Evolutionary conservation across 2,797 vertebrate genomes (phyloP), one percentile per base, ranked within the genome.

Genomic region (Spinus olivaceus): DNA sequence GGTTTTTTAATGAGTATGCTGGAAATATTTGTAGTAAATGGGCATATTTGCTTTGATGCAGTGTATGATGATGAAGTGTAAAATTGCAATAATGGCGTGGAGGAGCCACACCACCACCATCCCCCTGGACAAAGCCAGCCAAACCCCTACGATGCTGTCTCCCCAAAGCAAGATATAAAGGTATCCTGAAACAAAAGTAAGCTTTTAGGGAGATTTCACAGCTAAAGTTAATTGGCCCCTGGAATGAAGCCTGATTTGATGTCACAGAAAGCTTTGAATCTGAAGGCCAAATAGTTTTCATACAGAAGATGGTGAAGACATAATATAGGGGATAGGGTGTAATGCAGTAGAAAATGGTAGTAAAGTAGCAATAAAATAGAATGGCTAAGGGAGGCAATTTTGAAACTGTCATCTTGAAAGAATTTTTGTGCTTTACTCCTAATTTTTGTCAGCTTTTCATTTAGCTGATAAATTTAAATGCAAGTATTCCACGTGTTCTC

Each of bases 101-200:
- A 77, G 46, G 33, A 46, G 8, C 21, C 13, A 28, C 30, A 44
- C 5, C 9, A 18, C 2, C 10, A 12, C 8, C 6, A 11, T 5
- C 1, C 1, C 13, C 10, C 7, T 9, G 35, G 32, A 60, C 41
- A 44, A 6, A 59, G 16, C 0, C 10, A 41, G 13, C 6, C 28
- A 47, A 41, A 12, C 8, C 11, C 4, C 17, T 22, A 20, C 0
- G 3, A 10, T 59, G 27, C 16, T 25, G 9, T 66, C 32, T 79
- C 23, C 33, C 14, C 10, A 22, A 20, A 69, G 30, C 12, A 76
- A 63, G 6, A 27, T 35, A 5, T 1, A 72, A 59, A 50, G 6
- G 3, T 24, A 2, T 44, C 39, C 24, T 30, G 32, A 77, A 82
- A 46, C 20, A 5, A 10, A 54, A 54, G 17, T 41, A 64, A 42